Conservation (phyloP, 2,888 invertebrate species). For the Synanthedon formicaeformis region DNA sequence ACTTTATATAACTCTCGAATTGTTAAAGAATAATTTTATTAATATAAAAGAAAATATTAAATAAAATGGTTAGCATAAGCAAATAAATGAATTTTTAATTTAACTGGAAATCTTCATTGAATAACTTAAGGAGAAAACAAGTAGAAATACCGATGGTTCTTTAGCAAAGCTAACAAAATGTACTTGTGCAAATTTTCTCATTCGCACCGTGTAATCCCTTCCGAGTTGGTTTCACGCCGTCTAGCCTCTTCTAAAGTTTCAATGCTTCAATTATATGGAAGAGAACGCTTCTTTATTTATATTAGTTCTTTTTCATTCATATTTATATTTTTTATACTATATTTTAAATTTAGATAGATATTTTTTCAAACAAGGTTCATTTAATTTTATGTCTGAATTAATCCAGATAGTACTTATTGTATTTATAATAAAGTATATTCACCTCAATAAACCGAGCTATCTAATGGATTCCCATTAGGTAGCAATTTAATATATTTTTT, state of each 20-base stretch:
- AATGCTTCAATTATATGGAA: constrained; percentile 20
- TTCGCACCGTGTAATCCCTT: constrained; percentile 37
- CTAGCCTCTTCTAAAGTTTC: constrained; percentile 27
- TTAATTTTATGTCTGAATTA: too few relatives aligned
- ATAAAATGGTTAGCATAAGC: neutral
- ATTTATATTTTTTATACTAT: neutral
- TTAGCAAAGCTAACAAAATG: constrained; percentile 8
- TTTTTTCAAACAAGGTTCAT: too few relatives aligned
- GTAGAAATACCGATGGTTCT: constrained; percentile 8
- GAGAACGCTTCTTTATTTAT: constrained; percentile 4
- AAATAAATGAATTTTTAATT: neutral
- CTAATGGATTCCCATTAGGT: too few relatives aligned
- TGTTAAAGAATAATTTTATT: neutral
- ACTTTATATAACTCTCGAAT: too few relatives aligned
- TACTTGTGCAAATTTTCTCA: constrained; percentile 27
- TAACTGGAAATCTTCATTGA: constrained; percentile 6
- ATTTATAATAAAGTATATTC: too few relatives aligned
- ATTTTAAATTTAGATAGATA: neutral
- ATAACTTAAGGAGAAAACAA: constrained; percentile 8
- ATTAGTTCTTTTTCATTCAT: neutral
- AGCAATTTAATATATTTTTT: too few relatives aligned
- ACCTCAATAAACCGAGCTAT: too few relatives aligned
- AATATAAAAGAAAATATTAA: neutral
- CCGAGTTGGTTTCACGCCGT: constrained; percentile 30
- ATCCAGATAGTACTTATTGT: too few relatives aligned